Evolutionary conservation across 2,888 invertebrate species (phyloP).

Genomic region (Pemphredon lugubris): DNA sequence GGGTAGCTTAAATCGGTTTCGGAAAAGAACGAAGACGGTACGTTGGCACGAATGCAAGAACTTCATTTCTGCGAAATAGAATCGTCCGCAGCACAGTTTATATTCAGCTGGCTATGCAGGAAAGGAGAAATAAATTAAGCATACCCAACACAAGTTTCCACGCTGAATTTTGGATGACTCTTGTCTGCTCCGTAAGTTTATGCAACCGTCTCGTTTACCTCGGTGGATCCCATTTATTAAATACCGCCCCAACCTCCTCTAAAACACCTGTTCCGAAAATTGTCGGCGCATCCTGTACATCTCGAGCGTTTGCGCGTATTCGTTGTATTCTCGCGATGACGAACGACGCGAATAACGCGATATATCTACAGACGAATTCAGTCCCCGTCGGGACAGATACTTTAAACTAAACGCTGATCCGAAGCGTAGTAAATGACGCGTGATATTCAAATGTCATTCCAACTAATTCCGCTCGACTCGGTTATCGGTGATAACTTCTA

Average conservation of each 20-base stretch:
- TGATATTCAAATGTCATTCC: too few relatives aligned
- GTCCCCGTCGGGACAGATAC: too few relatives aligned
- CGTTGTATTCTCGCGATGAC: too few relatives aligned
- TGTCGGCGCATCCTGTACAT: neutral
- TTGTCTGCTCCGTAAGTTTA: conserved; percentile 14
- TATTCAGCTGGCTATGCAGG: conserved; percentile 13
- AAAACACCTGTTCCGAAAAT: neutral
- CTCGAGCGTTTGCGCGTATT: too few relatives aligned
- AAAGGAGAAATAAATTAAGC: conserved; percentile 49
- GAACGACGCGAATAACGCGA: too few relatives aligned
- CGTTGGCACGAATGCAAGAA: conserved; percentile 42
- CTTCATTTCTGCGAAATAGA: conserved; percentile 33
- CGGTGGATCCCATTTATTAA: conserved; percentile 1
- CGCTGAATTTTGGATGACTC: conserved; percentile 30
- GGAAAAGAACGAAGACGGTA: neutral
- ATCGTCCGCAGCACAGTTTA: conserved; percentile 27
- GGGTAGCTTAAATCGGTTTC: conserved; percentile 47
- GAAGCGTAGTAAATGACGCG: too few relatives aligned
- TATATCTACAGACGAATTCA: too few relatives aligned
- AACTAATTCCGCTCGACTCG: too few relatives aligned
- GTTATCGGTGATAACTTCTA: too few relatives aligned
- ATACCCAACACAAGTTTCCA: conserved; percentile 15
- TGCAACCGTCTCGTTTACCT: neutral
- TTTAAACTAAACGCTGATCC: too few relatives aligned
- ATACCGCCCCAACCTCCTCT: neutral